Base-by-base conservation (phyloP, 2,113 vertebrate species). In the Furnarius figulus region DNA sequence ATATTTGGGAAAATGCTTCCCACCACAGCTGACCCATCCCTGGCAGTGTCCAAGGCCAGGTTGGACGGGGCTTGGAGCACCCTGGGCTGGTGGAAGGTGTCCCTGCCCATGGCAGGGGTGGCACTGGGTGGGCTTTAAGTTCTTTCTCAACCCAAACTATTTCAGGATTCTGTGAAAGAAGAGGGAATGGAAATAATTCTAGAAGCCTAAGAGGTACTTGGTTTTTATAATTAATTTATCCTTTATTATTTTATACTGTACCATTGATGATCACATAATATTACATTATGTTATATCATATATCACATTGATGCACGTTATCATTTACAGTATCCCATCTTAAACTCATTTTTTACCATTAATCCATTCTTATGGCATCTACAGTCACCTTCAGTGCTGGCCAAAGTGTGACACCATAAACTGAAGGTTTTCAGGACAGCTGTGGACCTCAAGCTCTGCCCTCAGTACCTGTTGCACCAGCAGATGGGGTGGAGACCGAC, bases 41-140 rank as follows among this genome's bases (percentile, higher is more conserved):
- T 40, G 40, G 24, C 0, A 47, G 21, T 55, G 40, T 5, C 40
- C 87, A 12, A 42, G 21, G 21, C 40, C 71, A 42, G 17, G 40
- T 0, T 68, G 53, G 46, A 30, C 0, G 0, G 23, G 8, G 6
- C 7, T 46, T 47, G 87, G 62, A 53, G 16, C 20, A 61, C 0
- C 10, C 39, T 61, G 70, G 30, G 3, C 0, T 3, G 2, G 28
- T 39, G 53, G 39, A 5, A 75, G 11, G 16, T 28, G 50, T 50
- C 59, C 50, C 50, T 66, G 50, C 9, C 44, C 50, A 13, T 10
- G 42, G 68, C 67, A 82, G 10, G 16, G 15, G 19, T 39, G 62
- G 16, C 0, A 55, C 23, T 21, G 55, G 63, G 5, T 63, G 22
- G 4, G 17, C 12, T 1, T 33, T 10, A 6, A 37, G 15, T 14